Conservation (phyloP, 1,140 invertebrate species). For the Caenorhabditis tropicalis region DNA sequence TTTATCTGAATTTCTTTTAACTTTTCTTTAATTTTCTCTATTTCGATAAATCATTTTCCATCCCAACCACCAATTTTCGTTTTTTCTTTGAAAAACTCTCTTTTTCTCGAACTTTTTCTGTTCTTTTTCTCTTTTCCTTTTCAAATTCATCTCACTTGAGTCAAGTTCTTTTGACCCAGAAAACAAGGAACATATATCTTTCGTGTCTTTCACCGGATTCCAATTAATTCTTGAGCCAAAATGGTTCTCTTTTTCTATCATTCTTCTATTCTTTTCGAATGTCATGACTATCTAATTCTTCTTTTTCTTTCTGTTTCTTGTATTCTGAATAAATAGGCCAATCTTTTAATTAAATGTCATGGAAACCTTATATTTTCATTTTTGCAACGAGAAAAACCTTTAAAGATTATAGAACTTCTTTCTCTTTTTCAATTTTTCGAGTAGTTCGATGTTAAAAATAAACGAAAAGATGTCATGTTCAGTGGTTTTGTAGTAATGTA, state of each 20-base stretch:
- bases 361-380: too few relatives aligned
- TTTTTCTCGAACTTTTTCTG: background rate
- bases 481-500: too few relatives aligned
- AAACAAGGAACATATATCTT: background rate
- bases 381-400: too few relatives aligned
- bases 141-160: slow-evolving; percentile 12
- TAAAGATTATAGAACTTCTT: too few relatives aligned
- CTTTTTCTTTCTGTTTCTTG: background rate
- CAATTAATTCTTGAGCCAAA: slow-evolving; percentile 41
- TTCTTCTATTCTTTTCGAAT: background rate
- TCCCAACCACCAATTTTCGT: background rate
- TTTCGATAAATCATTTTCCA: background rate
- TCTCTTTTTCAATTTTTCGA: too few relatives aligned
- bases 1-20: background rate
- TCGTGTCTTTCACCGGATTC: background rate
- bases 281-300: slow-evolving; percentile 20
- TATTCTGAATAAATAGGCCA: background rate
- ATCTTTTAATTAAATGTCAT: background rate
- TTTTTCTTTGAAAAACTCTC: background rate
- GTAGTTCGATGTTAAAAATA: too few relatives aligned
- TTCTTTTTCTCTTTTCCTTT: background rate
- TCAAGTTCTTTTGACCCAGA: background rate
- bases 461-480: too few relatives aligned
- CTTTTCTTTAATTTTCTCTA: too few relatives aligned
- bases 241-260: background rate